Evolutionary conservation across 2,888 invertebrate species (phyloP).

Genomic region (Drosophila barbarae): DNA sequence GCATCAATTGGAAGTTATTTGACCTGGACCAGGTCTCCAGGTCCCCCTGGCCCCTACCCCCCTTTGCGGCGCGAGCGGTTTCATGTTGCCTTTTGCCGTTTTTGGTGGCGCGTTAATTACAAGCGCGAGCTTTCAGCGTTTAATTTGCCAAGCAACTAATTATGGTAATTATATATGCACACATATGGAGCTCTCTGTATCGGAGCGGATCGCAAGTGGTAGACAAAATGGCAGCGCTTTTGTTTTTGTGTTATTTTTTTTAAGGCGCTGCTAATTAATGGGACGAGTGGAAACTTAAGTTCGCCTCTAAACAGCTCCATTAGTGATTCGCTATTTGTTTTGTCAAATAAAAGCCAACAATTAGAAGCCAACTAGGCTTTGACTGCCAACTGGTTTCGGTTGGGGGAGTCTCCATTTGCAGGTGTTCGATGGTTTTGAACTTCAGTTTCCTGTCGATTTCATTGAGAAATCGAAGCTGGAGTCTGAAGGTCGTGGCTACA

Average conservation of each 20-base stretch:
- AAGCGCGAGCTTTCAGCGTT: conserved; percentile 45
- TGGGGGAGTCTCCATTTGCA: conserved; percentile 21
- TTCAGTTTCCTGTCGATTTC: conserved; percentile 44
- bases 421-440: conserved; percentile 20
- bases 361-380: conserved; percentile 17
- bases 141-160: conserved; percentile 60
- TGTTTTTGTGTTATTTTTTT: conserved; percentile 14
- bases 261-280: conserved; percentile 36
- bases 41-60: neutral
- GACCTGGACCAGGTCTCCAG: conserved; percentile 9
- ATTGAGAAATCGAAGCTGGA: conserved; percentile 53
- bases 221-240: conserved; percentile 41
- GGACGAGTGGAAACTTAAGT: conserved; percentile 49
- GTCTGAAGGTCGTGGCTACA: conserved; percentile 40
- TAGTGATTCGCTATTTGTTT: conserved; percentile 29
- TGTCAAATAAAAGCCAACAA: conserved; percentile 32
- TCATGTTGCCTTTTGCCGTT: conserved; percentile 24
- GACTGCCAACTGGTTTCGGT: conserved; percentile 37
- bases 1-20: conserved; percentile 57
- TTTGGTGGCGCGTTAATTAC: conserved; percentile 49
- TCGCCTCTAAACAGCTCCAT: conserved; percentile 36
- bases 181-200: conserved; percentile 7
- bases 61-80: neutral
- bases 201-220: conserved; percentile 10
- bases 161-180: conserved; percentile 48